Conservation (phyloP, 1,140 invertebrate species). For the Agraylea sexmaculata region DNA sequence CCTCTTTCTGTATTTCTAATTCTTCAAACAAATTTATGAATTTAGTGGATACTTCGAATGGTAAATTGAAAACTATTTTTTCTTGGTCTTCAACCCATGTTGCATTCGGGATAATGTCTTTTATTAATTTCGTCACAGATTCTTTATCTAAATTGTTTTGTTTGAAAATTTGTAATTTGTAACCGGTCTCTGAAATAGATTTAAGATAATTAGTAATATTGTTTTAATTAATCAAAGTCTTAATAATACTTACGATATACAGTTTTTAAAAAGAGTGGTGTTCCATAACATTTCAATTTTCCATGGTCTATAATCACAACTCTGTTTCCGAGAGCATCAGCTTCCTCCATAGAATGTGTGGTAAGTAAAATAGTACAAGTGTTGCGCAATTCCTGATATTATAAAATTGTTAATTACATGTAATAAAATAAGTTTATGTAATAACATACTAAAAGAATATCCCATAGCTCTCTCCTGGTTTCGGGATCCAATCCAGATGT, state of each 20-base stretch:
- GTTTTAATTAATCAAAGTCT: not conserved
- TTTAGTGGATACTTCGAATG: slow-evolving; percentile 31
- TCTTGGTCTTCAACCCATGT: slow-evolving; percentile 38
- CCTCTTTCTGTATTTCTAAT: slow-evolving; percentile 37
- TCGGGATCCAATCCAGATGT: slow-evolving; percentile 92
- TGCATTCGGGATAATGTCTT: slow-evolving; percentile 34
- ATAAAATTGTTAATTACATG: not conserved
- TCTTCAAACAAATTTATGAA: slow-evolving; percentile 34
- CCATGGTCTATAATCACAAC: slow-evolving; percentile 86
- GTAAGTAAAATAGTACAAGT: slow-evolving; percentile 79
- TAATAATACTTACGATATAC: slow-evolving; percentile 29
- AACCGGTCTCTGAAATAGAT: slow-evolving; percentile 23
- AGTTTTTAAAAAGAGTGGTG: slow-evolving; percentile 42
- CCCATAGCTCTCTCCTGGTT: slow-evolving; percentile 83
- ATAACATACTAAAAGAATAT: slow-evolving; percentile 47
- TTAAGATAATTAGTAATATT: no score
- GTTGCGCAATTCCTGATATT: slow-evolving; percentile 37
- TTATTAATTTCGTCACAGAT: slow-evolving; percentile 27
- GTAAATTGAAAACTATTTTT: slow-evolving; percentile 24
- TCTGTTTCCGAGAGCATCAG: slow-evolving; percentile 84
- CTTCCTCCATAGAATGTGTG: slow-evolving; percentile 98
- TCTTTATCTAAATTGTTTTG: not conserved
- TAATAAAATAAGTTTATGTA: no score
- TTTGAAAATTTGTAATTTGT: slow-evolving; percentile 20
- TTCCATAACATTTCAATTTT: slow-evolving; percentile 54